Evolutionary conservation across 1,140 invertebrate species (phyloP).

Genomic region (Drosophila nigrodunni): DNA sequence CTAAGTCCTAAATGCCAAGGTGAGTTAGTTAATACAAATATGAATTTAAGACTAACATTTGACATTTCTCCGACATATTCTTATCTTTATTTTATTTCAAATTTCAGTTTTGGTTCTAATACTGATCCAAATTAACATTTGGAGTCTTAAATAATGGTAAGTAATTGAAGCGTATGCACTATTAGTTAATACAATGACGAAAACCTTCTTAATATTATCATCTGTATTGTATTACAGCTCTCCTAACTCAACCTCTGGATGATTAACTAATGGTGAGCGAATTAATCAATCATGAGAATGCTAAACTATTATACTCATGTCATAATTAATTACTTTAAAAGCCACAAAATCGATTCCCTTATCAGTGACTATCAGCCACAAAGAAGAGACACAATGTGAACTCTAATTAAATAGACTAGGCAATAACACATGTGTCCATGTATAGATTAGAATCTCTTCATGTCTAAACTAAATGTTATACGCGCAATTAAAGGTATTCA

Average conservation of each 20-base stretch:
- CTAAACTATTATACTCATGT: constrained; percentile 40
- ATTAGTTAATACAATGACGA: no score
- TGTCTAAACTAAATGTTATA: no score
- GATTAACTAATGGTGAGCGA: neutral
- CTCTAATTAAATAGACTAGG: neutral
- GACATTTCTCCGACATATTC: neutral
- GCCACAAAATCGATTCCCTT: constrained; percentile 35
- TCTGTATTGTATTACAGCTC: neutral
- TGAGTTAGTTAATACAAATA: constrained; percentile 21
- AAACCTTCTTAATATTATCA: neutral
- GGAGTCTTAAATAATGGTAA: no score
- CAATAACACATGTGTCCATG: constrained; percentile 2
- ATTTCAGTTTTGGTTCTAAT: neutral
- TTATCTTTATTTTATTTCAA: constrained; percentile 2
- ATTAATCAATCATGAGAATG: constrained; percentile 23
- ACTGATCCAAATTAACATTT: no score
- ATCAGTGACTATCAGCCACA: constrained; percentile 29
- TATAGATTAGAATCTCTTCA: constrained; percentile 40
- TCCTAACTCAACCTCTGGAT: constrained; percentile 18
- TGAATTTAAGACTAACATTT: neutral
- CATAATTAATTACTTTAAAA: constrained; percentile 61
- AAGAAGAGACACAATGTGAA: constrained; percentile 44
- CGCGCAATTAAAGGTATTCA: neutral
- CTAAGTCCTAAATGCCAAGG: constrained; percentile 39
- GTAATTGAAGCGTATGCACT: no score